These are phyloP conservation scores for Dinomys branickii DNA, from an alignment of 2,113 vertebrate species.

Conservation along the genomic window DNA sequence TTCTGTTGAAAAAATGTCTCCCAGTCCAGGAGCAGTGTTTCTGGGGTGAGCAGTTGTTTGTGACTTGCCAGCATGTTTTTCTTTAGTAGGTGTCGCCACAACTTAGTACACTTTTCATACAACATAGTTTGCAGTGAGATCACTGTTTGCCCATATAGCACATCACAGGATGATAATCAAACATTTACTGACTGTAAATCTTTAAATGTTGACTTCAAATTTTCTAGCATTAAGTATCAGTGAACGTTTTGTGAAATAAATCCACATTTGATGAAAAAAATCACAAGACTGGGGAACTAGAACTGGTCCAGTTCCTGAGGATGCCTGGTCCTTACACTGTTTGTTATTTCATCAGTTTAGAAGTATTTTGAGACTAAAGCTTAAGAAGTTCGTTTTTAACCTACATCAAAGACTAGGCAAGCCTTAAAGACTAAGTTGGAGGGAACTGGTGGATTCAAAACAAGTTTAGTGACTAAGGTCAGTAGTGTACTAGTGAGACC, in stretches of 20 bases:
- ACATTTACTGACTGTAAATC: neutral
- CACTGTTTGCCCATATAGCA: neutral
- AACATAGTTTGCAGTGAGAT: conserved; percentile 21
- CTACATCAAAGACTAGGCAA: neutral
- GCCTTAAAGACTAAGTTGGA: neutral
- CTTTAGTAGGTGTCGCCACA: neutral
- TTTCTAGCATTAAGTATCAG: neutral
- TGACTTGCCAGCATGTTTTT: neutral
- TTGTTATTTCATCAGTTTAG: neutral
- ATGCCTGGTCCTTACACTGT: neutral
- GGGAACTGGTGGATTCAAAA: neutral
- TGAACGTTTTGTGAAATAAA: neutral
- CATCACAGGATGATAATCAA: neutral
- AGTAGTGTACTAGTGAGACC: neutral
- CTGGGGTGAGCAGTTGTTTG: neutral
- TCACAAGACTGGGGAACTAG: neutral
- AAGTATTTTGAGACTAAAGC: neutral
- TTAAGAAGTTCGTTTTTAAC: neutral
- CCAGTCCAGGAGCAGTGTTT: neutral
- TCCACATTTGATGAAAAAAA: neutral
- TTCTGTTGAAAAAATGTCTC: neutral
- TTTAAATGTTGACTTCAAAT: conserved; percentile 1
- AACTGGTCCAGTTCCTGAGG: neutral
- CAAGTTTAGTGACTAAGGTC: neutral
- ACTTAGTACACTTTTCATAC: neutral